Conservation (phyloP, 2,888 invertebrate genomes). For the Itoplectis maculator region DNA sequence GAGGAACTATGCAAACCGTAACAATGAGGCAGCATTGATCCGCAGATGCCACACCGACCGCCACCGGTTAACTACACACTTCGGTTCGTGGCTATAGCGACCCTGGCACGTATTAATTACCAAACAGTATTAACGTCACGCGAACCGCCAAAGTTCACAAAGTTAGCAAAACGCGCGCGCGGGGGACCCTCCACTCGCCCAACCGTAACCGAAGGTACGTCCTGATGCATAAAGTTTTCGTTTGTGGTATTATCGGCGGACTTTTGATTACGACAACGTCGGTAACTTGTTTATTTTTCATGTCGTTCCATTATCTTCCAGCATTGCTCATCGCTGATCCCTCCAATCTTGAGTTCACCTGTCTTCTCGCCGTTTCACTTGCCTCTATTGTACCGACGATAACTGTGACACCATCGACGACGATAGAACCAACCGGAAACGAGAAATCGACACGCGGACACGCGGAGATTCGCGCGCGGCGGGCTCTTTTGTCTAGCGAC, state of each 20-base stretch:
- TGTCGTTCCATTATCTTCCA: too few relatives aligned
- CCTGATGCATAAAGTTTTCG: constrained; percentile 51
- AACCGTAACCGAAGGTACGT: constrained; percentile 39
- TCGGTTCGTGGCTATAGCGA: background rate
- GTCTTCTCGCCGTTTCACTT: background rate
- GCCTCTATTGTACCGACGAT: background rate
- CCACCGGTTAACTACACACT: constrained; percentile 23
- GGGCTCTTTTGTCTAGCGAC: constrained; percentile 39
- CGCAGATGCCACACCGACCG: background rate
- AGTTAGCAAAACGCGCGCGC: constrained; percentile 55
- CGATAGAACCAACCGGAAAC: constrained; percentile 8
- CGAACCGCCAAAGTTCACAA: constrained; percentile 52
- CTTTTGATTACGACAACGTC: constrained; percentile 5
- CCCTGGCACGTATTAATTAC: constrained; percentile 54
- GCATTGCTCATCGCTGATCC: background rate
- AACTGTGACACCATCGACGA: background rate
- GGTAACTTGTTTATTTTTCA: background rate
- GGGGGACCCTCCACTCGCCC: constrained; percentile 41
- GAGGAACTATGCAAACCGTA: background rate
- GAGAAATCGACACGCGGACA: constrained; percentile 12
- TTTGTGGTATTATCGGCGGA: constrained; percentile 24
- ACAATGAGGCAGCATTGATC: constrained; percentile 1
- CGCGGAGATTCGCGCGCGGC: constrained; percentile 51
- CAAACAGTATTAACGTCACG: constrained; percentile 52
- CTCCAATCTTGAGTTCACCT: constrained; percentile 10